phyloP scores from a whole-genome alignment of 2,797 vertebrate species.

The Tinamus major region DNA sequence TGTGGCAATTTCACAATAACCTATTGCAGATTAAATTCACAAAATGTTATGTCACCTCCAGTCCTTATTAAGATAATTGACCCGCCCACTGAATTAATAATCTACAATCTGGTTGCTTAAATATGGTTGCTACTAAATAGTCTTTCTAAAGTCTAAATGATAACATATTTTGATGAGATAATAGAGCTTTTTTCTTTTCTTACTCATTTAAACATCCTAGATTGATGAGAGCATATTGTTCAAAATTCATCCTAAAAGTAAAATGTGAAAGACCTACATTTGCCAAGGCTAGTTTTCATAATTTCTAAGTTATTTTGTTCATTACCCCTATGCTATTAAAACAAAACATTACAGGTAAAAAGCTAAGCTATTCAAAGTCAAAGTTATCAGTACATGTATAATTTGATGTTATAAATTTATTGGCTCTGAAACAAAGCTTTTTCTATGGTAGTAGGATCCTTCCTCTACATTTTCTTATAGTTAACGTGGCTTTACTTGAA shows the following conservation, averaged over 20 bases:
- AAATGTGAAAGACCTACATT: neutral
- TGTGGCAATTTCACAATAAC: conserved; percentile 52
- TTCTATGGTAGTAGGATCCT: neutral
- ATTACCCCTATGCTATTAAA: neutral
- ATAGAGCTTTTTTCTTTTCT: conserved; percentile 2
- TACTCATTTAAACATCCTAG: neutral
- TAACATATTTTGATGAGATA: conserved; percentile 22
- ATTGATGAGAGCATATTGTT: neutral
- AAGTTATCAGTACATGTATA: neutral
- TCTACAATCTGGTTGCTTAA: conserved; percentile 37
- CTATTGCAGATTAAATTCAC: conserved; percentile 56
- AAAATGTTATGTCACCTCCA: conserved; percentile 46
- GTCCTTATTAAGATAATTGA: conserved; percentile 58
- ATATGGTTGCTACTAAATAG: neutral
- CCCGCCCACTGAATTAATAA: conserved; percentile 57
- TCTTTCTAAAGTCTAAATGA: neutral
- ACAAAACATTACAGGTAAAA: conserved; percentile 38
- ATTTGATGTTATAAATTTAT: conserved; percentile 20
- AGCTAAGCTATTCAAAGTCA: conserved; percentile 9
- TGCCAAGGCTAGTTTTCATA: neutral
- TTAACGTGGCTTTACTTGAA: neutral
- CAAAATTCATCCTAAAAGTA: neutral
- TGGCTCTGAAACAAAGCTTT: conserved; percentile 12
- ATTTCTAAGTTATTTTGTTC: conserved; percentile 5
- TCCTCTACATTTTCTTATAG: neutral